Conservation (phyloP, 1,140 invertebrate species). For the Drosophila jambulina region DNA sequence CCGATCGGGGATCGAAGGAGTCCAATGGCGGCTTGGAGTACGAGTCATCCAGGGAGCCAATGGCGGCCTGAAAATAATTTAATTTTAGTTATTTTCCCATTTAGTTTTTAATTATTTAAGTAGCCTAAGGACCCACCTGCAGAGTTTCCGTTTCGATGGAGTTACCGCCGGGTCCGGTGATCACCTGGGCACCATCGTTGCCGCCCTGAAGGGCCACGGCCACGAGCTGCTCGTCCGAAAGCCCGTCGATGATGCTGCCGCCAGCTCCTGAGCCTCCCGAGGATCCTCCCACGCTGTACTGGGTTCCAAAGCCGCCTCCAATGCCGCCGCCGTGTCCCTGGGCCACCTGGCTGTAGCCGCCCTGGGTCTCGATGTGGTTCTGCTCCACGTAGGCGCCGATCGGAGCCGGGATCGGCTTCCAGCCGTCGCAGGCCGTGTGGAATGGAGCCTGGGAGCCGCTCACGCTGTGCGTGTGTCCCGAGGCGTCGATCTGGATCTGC, state of each 20-base stretch:
- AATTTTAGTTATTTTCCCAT: rapidly evolving
- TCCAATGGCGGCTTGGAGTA: constrained; percentile 72
- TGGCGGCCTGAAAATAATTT: constrained; percentile 32
- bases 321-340: constrained; percentile 50
- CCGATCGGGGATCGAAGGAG: constrained; percentile 66
- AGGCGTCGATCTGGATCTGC: constrained; percentile 77
- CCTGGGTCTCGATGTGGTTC: constrained; percentile 75
- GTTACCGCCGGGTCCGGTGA: constrained; percentile 58
- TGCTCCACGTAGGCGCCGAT: constrained; percentile 77
- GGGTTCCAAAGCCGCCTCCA: constrained; percentile 32
- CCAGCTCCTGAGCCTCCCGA: constrained; percentile 6
- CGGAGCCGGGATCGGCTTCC: constrained; percentile 92
- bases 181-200: constrained; percentile 31
- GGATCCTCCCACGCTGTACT: constrained; percentile 34
- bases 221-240: constrained; percentile 78
- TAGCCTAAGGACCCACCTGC: constrained; percentile 29
- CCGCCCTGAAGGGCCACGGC: constrained; percentile 75
- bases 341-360: constrained; percentile 71
- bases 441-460: constrained; percentile 75
- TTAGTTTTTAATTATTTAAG: not conserved
- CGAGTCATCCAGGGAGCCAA: constrained; percentile 63
- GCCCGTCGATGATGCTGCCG: constrained; percentile 64
- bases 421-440: constrained; percentile 89
- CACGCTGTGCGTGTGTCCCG: constrained; percentile 77
- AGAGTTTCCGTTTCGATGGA: constrained; percentile 68